A percentile compares a stretch with the other conserved stretches of the same genome.
phyloP scores from a whole-genome alignment of 2,888 invertebrate genomes.

The Amiota minor region DNA sequence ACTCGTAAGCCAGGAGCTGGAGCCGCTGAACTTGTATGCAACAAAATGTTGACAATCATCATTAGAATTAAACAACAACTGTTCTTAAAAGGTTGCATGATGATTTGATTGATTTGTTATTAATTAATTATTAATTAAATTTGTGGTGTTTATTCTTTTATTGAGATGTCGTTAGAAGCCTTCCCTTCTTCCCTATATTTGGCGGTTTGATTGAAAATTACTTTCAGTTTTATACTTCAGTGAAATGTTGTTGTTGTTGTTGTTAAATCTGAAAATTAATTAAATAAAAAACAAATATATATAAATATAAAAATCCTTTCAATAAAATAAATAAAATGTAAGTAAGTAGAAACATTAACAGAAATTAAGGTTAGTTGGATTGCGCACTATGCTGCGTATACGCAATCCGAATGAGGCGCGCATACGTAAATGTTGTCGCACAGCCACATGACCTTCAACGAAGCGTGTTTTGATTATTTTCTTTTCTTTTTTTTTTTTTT shows the following conservation, averaged over 20 bases:
- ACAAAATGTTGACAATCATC: constrained; percentile 47
- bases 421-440: constrained; percentile 12
- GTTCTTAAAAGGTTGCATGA: constrained; percentile 67
- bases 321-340: not conserved
- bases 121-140: constrained; percentile 28
- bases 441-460: constrained; percentile 21
- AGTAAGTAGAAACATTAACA: not conserved
- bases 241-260: constrained; percentile 26
- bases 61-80: constrained; percentile 54
- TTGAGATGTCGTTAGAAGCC: not conserved
- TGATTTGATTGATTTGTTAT: constrained; percentile 33
- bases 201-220: not conserved
- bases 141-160: constrained; percentile 23
- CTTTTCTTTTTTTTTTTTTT: constrained; percentile 2
- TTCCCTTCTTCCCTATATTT: not conserved
- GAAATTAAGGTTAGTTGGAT: too few relatives aligned
- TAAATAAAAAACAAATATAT: not conserved
- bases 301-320: not conserved
- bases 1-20: constrained; percentile 66
- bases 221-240: not conserved
- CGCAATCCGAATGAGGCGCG: constrained; percentile 10
- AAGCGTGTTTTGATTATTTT: constrained; percentile 4
- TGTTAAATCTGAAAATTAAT: constrained; percentile 38
- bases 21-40: constrained; percentile 56
- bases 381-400: constrained; percentile 17